A percentile compares a stretch with the other conserved stretches of the same genome.
These are phyloP conservation scores for Rhadina sibilatrix DNA, from an alignment of 2,113 vertebrate species.

Conservation along the genomic window DNA sequence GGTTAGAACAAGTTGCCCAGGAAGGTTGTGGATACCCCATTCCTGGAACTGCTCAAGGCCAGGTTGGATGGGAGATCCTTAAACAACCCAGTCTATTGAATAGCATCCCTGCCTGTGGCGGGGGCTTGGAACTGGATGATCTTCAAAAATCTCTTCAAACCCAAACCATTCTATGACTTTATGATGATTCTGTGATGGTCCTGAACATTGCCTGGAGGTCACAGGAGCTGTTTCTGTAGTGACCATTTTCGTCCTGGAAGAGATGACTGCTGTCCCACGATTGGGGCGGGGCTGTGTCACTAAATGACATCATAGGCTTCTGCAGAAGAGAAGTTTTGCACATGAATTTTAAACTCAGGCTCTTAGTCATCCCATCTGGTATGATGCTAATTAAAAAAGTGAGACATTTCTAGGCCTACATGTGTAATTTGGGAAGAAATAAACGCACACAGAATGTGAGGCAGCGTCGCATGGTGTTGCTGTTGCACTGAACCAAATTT, in stretches of 20 bases:
- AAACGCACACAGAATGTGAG: background rate
- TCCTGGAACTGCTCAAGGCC: background rate
- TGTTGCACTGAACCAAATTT: slow-evolving; percentile 25
- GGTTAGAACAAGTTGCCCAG: background rate
- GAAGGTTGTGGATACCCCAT: background rate
- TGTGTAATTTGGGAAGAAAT: background rate
- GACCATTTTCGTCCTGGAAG: background rate
- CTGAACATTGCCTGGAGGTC: background rate
- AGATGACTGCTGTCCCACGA: background rate
- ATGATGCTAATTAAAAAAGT: slow-evolving; percentile 34
- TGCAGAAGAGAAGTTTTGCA: background rate
- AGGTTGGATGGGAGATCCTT: background rate
- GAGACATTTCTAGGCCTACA: slow-evolving; percentile 4
- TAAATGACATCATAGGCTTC: background rate
- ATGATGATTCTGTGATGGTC: background rate
- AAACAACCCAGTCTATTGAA: background rate
- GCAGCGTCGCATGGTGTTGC: slow-evolving; percentile 10
- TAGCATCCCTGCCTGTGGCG: background rate
- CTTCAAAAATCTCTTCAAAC: background rate
- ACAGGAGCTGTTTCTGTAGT: background rate
- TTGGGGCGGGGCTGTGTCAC: fast-evolving
- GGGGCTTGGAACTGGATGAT: background rate
- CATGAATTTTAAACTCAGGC: background rate
- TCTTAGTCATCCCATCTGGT: slow-evolving; percentile 54
- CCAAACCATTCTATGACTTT: background rate